Evolutionary conservation across 2,888 invertebrate species (phyloP).

Genomic region (Cremastinae sp.): DNA sequence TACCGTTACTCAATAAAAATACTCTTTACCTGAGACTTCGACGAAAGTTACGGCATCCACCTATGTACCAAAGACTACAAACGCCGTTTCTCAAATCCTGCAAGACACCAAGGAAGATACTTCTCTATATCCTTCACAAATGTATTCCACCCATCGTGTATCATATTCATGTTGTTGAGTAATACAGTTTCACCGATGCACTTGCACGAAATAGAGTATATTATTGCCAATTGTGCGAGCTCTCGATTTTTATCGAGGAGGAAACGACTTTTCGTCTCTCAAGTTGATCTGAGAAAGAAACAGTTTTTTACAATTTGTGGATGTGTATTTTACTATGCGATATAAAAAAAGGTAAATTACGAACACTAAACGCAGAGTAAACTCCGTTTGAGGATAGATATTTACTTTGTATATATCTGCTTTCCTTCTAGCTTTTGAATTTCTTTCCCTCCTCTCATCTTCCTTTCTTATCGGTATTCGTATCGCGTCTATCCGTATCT

Average conservation of each 20-base stretch:
- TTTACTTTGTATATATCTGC: conserved; percentile 20
- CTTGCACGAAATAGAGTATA: conserved; percentile 1
- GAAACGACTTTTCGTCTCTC: neutral
- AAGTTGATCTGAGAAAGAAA: neutral
- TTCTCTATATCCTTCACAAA: conserved; percentile 11
- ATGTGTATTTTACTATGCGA: too few species aligned
- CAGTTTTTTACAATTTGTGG: neutral
- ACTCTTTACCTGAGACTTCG: conserved; percentile 36
- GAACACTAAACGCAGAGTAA: too few species aligned
- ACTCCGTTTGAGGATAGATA: neutral
- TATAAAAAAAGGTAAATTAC: too few species aligned
- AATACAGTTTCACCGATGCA: conserved; percentile 4
- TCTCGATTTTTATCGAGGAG: conserved; percentile 1
- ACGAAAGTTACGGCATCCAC: conserved; percentile 24
- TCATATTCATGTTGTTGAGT: conserved; percentile 16
- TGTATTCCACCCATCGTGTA: conserved; percentile 21
- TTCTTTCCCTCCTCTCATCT: conserved; percentile 24
- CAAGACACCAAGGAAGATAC: conserved; percentile 8
- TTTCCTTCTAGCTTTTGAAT: conserved; percentile 23
- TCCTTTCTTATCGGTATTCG: conserved; percentile 16
- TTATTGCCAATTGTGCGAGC: conserved; percentile 4
- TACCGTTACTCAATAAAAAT: conserved; percentile 47
- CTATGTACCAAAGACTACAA: conserved; percentile 13
- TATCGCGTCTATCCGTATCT: conserved; percentile 11
- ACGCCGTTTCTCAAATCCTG: conserved; percentile 16